Evolutionary conservation across 2,797 vertebrate species (phyloP).

Genomic region (Caiman crocodilus): DNA sequence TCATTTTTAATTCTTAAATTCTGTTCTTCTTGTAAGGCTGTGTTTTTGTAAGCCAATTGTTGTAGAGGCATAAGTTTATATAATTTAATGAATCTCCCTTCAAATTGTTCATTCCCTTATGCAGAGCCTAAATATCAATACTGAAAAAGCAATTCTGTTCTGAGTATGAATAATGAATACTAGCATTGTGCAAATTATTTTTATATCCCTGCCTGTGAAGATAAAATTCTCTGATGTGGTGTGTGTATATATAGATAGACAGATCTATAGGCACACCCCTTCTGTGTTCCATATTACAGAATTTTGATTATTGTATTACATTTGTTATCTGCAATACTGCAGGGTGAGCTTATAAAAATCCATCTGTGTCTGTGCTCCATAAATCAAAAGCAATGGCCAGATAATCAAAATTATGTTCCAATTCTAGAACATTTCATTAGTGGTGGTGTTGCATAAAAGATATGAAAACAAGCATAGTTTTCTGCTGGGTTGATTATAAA

Average conservation of each 20-base stretch:
- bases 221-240: constrained; percentile 55
- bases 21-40: background rate
- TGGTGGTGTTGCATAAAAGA: constrained; percentile 56
- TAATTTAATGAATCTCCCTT: constrained; percentile 36
- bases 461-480: constrained; percentile 49
- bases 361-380: constrained; percentile 67
- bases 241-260: constrained; percentile 27
- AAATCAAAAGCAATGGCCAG: constrained; percentile 77
- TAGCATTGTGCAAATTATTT: constrained; percentile 59
- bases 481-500: constrained; percentile 51
- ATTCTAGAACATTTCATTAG: constrained; percentile 74
- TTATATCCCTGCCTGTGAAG: constrained; percentile 39
- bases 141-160: constrained; percentile 27
- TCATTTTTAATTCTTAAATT: constrained; percentile 42
- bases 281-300: constrained; percentile 56
- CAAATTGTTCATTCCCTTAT: background rate
- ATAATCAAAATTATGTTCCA: constrained; percentile 74
- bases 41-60: background rate
- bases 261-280: constrained; percentile 40
- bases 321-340: constrained; percentile 74
- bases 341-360: constrained; percentile 71
- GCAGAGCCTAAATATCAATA: constrained; percentile 32
- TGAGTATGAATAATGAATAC: constrained; percentile 60
- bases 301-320: constrained; percentile 72
- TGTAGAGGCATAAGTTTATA: background rate